A percentile compares a stretch with the other conserved stretches of the same genome.
Conservation (phyloP, 92 coral and sea anemone species). For the Plumapathes pennacea region DNA sequence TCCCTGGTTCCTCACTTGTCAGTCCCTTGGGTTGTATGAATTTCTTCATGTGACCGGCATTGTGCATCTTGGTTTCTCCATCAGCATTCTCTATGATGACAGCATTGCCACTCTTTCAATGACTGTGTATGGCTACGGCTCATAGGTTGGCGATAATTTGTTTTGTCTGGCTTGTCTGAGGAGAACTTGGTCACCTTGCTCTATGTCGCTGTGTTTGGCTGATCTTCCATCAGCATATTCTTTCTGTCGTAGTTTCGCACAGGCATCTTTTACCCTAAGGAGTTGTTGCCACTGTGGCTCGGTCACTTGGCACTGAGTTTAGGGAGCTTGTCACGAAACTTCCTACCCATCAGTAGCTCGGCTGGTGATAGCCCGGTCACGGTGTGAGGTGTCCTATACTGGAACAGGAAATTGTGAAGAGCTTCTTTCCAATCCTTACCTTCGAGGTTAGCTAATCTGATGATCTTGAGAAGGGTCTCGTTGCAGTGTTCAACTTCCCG, state of each 20-base stretch:
- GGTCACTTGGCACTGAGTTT: constrained; percentile 17
- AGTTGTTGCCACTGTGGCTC: constrained; percentile 54
- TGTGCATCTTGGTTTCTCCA: constrained; percentile 49
- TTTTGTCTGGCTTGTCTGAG: constrained; percentile 34
- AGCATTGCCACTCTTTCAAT: constrained; percentile 47
- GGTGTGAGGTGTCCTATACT: constrained; percentile 57
- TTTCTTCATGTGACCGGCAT: constrained; percentile 52
- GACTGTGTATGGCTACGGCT: constrained; percentile 49
- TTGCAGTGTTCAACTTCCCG: constrained; percentile 66
- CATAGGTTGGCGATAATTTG: constrained; percentile 45
- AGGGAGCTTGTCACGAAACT: constrained; percentile 53
- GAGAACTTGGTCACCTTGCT: constrained; percentile 54
- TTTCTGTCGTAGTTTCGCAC: constrained; percentile 34
- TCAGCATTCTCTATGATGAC: constrained; percentile 38
- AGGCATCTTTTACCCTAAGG: constrained; percentile 46
- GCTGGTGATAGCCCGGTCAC: constrained; percentile 59
- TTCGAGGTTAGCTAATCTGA: constrained; percentile 46
- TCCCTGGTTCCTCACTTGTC: too few relatives aligned
- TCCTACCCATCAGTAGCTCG: constrained; percentile 59
- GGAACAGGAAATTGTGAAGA: constrained; percentile 46
- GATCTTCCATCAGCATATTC: constrained; percentile 52
- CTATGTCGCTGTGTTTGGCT: constrained; percentile 39
- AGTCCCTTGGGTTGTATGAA: constrained; percentile 10
- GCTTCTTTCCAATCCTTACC: constrained; percentile 54
- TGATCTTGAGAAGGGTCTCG: constrained; percentile 48